Conservation (phyloP, 2,797 vertebrate species). For the Propithecus perrieri region DNA sequence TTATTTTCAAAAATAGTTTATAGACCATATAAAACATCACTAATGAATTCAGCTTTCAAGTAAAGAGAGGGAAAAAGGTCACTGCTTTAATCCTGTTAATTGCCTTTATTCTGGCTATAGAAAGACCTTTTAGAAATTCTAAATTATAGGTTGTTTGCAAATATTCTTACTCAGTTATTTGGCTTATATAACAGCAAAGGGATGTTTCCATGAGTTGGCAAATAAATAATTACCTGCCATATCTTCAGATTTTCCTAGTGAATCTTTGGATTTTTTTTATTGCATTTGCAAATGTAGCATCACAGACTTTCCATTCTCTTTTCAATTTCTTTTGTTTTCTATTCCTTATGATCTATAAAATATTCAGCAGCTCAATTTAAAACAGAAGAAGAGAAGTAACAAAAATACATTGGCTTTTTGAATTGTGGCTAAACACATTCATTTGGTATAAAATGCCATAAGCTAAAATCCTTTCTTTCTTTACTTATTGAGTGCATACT, state of each 20-base stretch:
- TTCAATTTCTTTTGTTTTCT: slow-evolving; percentile 33
- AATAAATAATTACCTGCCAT: slow-evolving; percentile 22
- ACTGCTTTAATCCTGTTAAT: slow-evolving; percentile 49
- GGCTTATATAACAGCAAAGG: background rate
- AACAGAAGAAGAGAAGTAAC: slow-evolving; percentile 15
- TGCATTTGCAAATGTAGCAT: background rate
- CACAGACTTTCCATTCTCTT: slow-evolving; percentile 13
- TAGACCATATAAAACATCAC: background rate
- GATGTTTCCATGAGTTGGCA: background rate
- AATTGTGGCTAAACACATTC: background rate
- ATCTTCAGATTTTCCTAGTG: slow-evolving; percentile 18
- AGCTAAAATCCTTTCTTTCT: background rate
- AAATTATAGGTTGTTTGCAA: slow-evolving; percentile 66
- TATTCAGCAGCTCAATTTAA: slow-evolving; percentile 46
- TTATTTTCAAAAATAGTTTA: slow-evolving; percentile 53
- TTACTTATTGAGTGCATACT: background rate
- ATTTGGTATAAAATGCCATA: background rate
- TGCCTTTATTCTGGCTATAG: slow-evolving; percentile 29
- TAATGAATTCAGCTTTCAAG: slow-evolving; percentile 55
- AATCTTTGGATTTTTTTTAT: slow-evolving; percentile 27
- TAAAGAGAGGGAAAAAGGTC: background rate
- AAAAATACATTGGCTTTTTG: background rate
- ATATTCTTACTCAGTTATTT: background rate
- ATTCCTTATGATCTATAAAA: slow-evolving; percentile 18
- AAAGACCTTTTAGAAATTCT: slow-evolving; percentile 55